Conservation (phyloP, 2,113 vertebrate species). For the Dipodomys ordii region DNA sequence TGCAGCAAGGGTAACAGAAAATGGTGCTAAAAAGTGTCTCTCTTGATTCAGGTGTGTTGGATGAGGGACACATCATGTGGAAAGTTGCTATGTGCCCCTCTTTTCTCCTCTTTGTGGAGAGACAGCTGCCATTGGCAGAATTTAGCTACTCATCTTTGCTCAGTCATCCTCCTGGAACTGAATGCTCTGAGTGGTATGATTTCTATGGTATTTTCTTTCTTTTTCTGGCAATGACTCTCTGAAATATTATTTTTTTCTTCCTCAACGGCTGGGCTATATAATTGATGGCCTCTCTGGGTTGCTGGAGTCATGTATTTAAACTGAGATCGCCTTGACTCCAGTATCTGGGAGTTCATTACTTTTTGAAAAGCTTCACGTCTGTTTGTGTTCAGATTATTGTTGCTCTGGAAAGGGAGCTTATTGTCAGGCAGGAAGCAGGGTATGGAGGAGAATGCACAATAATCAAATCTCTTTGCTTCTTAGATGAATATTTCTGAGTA, state of each 20-base stretch:
- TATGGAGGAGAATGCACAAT: slow-evolving; percentile 75
- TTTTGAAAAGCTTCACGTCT: slow-evolving; percentile 86
- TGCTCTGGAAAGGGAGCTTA: slow-evolving; percentile 83
- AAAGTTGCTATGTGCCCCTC: fast-evolving
- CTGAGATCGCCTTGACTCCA: slow-evolving; percentile 82
- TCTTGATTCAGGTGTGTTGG: background rate
- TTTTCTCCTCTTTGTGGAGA: background rate
- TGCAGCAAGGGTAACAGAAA: background rate
- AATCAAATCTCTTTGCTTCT: slow-evolving; percentile 71
- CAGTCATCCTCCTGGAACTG: slow-evolving; percentile 74
- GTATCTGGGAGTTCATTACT: slow-evolving; percentile 87
- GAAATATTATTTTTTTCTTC: slow-evolving; percentile 82
- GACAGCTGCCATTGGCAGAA: background rate
- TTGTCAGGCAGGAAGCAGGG: slow-evolving; percentile 77
- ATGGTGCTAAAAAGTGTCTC: background rate
- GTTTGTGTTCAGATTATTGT: slow-evolving; percentile 87
- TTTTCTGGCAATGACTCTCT: slow-evolving; percentile 80
- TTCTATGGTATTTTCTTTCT: slow-evolving; percentile 80
- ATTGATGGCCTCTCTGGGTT: slow-evolving; percentile 86
- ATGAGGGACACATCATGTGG: background rate
- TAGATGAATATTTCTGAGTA: slow-evolving; percentile 69
- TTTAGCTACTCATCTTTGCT: slow-evolving; percentile 9
- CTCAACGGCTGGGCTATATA: slow-evolving; percentile 83
- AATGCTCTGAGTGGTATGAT: slow-evolving; percentile 67
- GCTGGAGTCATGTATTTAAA: slow-evolving; percentile 81